Evolutionary conservation across 1,140 invertebrate genomes (phyloP), one percentile per base, ranked within the genome.

Genomic region (Schlechtendalia chinensis): DNA sequence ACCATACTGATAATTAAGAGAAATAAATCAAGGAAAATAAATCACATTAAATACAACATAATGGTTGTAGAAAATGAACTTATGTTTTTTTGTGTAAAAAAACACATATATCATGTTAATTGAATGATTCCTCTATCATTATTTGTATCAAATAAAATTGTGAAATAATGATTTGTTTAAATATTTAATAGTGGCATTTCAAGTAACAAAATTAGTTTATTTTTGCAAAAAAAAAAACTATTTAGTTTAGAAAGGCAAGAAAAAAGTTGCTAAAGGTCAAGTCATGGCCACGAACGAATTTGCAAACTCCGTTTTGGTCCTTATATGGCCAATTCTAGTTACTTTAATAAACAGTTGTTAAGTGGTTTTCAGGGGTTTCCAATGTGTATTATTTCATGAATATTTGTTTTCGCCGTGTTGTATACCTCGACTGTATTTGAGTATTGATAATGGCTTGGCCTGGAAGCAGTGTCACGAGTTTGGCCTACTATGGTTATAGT

Each of bases 391-490:
- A 29, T 47, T 50, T 79, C 29, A 19, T 79, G 74, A 77, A 77
- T 19, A 61, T 29, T 17, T 77, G 22, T 77, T 77, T 79, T 56
- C n/a, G n/a, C 0, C 59, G 45, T 63, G 39, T 59, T 79, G 3
- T 39, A 27, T 79, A 79, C 24, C 17, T 50, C 17, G 10, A 45
- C n/a, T 24, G 29, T 75, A 22, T 79, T 79, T 50, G 39, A 61
- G 39, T 63, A 24, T 61, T 63, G 24, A 39, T 75, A 59, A 79
- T 63, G 58, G 45, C 16, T 56, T 61, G n/a, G 58, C 58, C 75
- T 79, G 75, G 75, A 47, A 79, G 58, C 75, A 63, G 22, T 63
- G 58, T 79, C 75, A 79, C 75, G 75, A 79, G 24, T 79, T 79
- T 79, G 75, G 58, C 75, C 75, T 79, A 79, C 58, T 79, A 79